Evolutionary conservation across 1,140 invertebrate species (phyloP), one percentile per base, ranked within the genome.

Genomic region (Drosophila setifemur): DNA sequence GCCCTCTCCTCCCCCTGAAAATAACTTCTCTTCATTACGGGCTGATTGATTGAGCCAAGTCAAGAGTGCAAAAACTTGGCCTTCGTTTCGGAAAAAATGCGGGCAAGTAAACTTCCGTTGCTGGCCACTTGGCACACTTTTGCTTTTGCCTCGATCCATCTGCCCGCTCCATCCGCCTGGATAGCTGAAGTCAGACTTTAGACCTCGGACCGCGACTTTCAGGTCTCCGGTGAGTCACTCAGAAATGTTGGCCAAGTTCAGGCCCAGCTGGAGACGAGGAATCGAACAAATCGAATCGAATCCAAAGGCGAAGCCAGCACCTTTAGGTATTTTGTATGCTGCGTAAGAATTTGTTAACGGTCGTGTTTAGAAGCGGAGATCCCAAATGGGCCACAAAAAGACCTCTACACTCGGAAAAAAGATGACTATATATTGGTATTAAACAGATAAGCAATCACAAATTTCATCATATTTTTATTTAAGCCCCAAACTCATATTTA

Each of bases 301-400:
- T 31, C 50, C 21, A 37, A 48, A 23, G 28, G 42, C 28, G 9
- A 35, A 35, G 26, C 42, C 40, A 52, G 40, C 31, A 35, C 55
- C 25, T 40, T 47, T 29, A 61, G 63, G 37, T 69, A 33, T 69
- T 71, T 72, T 77, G 37, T 53, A 43, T 73, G 63, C 69, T 73
- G 78, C 70, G 57, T 85, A 86, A 86, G 79, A 83, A 83, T 83
- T 79, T 83, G 81, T 83, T 86, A 79, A 75, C 79, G 74, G 70
- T 53, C 79, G 63, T 78, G 79, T 85, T 83, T 85, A 67, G 67
- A 35, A 66, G 64, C 50, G 26, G 29, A 25, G 11, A 28, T 49
- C 44, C 28, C 52, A 31, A 70, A 49, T 47, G 7, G 19, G 25
- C 16, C 53, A 33, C 50, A 71, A 16, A 57, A 23, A 40, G 44